Base-by-base conservation (phyloP, 2,113 vertebrate species). In the Myxocyprinus asiaticus region DNA sequence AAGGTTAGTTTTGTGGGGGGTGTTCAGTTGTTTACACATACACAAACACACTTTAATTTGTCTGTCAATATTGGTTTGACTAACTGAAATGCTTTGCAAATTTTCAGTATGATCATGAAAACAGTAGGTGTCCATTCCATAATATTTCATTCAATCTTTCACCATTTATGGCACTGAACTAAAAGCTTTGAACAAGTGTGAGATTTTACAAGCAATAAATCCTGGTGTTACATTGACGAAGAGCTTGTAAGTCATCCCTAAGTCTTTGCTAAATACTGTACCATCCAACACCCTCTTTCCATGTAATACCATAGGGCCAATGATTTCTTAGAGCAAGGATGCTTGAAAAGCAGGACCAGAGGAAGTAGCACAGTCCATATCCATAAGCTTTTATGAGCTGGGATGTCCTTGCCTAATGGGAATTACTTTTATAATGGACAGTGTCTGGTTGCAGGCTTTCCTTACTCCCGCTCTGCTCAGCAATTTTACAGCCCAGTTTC, bases 1-100 rank as follows among this genome's bases (percentile, higher is more conserved):
- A 97, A 94, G 96, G 97, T 98, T 33, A 33, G 22, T 33, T 33
- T 33, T 33, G 22, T 33, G 22, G 3, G 22, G 22, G 22, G 22
- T 33, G 22, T 33, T 33, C 22, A 33, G 22, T 33, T 33, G 80
- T 84, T 83, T 67, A 5, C 9, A 45, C 44, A 15, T 53, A 42
- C 51, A 55, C 12, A 33, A 9, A 55, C 53, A 6, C 42, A 70
- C n/a, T n/a, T n/a, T n/a, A n/a, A n/a, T 55, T 55, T 55, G 6
- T 48, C 6, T 48, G 47, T 48, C 9, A 7, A 33, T 33, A 33
- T 33, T 33, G 22, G 22, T 11, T 10, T 53, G 9, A 53, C 10
- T 33, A 33, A 33, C 22, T 33, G 22, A 33, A 8, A 53, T 53
- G 50, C 50, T 53, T 53, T 53, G 9, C 9, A 10, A 0, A 10